Base-by-base conservation (phyloP, 1,140 invertebrate species). In the Eumeta japonica region DNA sequence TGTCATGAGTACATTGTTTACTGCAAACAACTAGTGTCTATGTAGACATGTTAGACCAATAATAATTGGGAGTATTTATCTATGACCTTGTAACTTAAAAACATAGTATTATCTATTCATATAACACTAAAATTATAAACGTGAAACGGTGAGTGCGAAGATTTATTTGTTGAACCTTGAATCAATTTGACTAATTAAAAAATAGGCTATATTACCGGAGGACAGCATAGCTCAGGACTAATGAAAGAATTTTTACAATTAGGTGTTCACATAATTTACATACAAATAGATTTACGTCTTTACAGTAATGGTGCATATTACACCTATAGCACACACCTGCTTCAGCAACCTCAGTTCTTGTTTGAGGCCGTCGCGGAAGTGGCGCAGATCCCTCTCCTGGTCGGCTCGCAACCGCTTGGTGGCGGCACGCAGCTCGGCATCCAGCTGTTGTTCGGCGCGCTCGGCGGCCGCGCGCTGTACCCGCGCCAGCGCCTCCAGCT, bases 401-500 rank as follows among this genome's bases (percentile, higher is more conserved):
- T 98, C 95, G 10, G 82, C 76, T 13, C 94, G 83, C 24, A 92
- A 86, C 41, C 88, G 83, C 53, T 91, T 97, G 17, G 88, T 90
- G 7, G 89, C 82, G 18, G 84, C 76, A 35, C 92, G 81, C 30
- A 97, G 76, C 50, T 98, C 96, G 1, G 86, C 80, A 50, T 97
- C 93, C 57, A 98, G 94, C 37, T 90, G 85, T 30, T 86, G 83
- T 65, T 98, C 95, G 3, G 92, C 91, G 42, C 92, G 88, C 71
- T 98, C 96, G 19, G 98, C 89, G 52, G 86, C 82, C 46, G 92
- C 87, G 43, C 94, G 90, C 60, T 98, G 96, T 39, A 92, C 88
- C 29, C 93, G 81, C 27, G 86, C 85, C 31, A 97, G 76, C 10
- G 83, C 81, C 27, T 99, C 96, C 50, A 97, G 76, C 58, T 98